Evolutionary conservation across 2,113 vertebrate species (phyloP), one percentile per base, ranked within the genome.

Genomic region (Thryonomys swinderianus): DNA sequence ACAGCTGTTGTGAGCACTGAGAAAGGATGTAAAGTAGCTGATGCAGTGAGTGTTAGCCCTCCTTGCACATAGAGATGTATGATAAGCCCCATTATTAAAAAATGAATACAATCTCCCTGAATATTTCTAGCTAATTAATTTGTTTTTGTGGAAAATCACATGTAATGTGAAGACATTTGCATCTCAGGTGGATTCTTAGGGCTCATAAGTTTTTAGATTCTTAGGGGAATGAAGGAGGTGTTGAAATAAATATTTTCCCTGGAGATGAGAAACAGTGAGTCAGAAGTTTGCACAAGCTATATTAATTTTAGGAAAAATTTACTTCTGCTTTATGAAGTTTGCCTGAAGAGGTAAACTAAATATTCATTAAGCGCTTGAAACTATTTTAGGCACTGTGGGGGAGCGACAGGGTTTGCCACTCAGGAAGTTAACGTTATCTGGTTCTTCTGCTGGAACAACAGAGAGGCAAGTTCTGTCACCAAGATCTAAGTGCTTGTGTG

Each of bases 221-320:
- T 14, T 45, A 27, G 51, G 34, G 16, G 0, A 32, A 85, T 17
- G 82, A 67, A 91, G 80, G 34, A 85, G 88, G 62, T 53, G 21
- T 69, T 74, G 90, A 66, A 6, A 34, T 42, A 88, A 45, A 55
- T 61, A 91, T 88, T 91, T 95, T 67, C 95, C 73, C 21, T 78
- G 51, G 37, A 92, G 17, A 88, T 86, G 80, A 71, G 91, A 97
- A 98, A 81, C 0, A 40, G 71, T 90, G 12, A 97, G 94, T 95
- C 85, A 20, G 14, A 96, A 96, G 91, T 94, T 79, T 96, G 21
- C 96, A 97, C 82, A 96, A 87, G 59, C 85, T 93, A 82, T 96
- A 94, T 94, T 96, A 97, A 90, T 98, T 93, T 96, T 89, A 97
- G 86, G 80, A 83, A 97, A 59, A 81, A 89, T 81, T 94, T 95